Percentiles rank a stretch among this genome's conserved stretches.
Conservation (phyloP, 1,140 invertebrate species). For the Meloidogyne floridensis region DNA sequence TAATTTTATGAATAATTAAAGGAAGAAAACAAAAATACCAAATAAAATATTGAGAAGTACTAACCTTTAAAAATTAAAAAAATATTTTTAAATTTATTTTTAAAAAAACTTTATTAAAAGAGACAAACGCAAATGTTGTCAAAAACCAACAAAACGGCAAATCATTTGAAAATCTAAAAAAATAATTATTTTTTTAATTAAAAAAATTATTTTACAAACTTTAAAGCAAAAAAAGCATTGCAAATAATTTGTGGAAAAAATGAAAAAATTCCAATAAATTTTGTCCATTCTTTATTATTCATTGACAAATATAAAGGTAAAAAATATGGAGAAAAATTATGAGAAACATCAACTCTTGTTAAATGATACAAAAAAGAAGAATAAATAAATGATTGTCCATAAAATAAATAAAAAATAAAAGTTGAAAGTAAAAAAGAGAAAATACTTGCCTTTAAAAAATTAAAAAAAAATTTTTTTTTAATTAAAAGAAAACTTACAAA, state of each 20-base stretch:
- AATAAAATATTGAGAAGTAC: slow-evolving; percentile 95
- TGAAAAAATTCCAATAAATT: slow-evolving; percentile 73
- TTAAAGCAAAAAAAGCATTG: slow-evolving; percentile 75
- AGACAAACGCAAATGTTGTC: slow-evolving; percentile 84
- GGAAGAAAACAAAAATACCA: slow-evolving; percentile 91
- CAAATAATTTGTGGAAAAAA: slow-evolving; percentile 78
- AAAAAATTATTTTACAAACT: slow-evolving; percentile 31
- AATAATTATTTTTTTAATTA: background rate
- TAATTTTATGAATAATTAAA: slow-evolving; percentile 69
- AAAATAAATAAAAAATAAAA: slow-evolving; percentile 75
- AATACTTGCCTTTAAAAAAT: slow-evolving; percentile 68
- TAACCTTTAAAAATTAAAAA: background rate
- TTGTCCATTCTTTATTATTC: slow-evolving; percentile 65
- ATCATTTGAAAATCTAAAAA: slow-evolving; percentile 68
- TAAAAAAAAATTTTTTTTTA: slow-evolving; percentile 67
- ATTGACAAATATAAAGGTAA: slow-evolving; percentile 85
- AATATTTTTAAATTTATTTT: background rate
- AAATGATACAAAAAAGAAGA: slow-evolving; percentile 93
- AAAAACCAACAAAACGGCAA: slow-evolving; percentile 82
- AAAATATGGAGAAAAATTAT: slow-evolving; percentile 96
- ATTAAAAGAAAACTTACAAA: slow-evolving; percentile 69
- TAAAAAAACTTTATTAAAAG: slow-evolving; percentile 83
- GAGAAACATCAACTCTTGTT: slow-evolving; percentile 81
- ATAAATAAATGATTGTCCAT: slow-evolving; percentile 84
- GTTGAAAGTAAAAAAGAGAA: slow-evolving; percentile 74